Conservation (phyloP, 2,888 invertebrate species). For the Sclerodermus sp. region DNA sequence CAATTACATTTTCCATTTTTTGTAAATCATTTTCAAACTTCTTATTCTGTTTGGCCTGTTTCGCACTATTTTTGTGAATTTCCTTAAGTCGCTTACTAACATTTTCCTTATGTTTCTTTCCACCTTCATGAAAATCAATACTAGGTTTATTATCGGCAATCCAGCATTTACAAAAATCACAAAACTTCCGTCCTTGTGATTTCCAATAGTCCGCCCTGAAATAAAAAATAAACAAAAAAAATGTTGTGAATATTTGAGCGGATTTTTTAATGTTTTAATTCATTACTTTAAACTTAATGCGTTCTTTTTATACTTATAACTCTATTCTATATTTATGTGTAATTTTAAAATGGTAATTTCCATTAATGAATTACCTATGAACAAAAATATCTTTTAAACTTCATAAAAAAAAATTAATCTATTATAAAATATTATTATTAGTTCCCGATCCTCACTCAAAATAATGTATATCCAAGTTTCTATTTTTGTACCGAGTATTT, state of each 20-base stretch:
- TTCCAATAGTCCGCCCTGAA: conserved; percentile 95
- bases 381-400: too few relatives aligned
- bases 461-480: too few relatives aligned
- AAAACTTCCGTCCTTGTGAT: conserved; percentile 91
- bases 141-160: conserved; percentile 96
- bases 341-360: too few relatives aligned
- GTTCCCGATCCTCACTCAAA: too few relatives aligned
- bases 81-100: conserved; percentile 83
- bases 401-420: too few relatives aligned
- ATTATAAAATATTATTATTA: too few relatives aligned
- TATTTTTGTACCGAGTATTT: too few relatives aligned
- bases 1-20: conserved; percentile 77
- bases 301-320: too few relatives aligned
- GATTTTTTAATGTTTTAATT: too few relatives aligned
- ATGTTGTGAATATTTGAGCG: conserved; percentile 8
- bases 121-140: conserved; percentile 91
- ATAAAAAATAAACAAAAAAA: conserved; percentile 27
- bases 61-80: conserved; percentile 81
- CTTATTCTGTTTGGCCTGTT: conserved; percentile 75
- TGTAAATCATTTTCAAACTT: conserved; percentile 79
- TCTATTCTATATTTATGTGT: too few relatives aligned
- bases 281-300: too few relatives aligned
- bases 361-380: too few relatives aligned
- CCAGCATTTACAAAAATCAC: conserved; percentile 99
- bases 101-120: conserved; percentile 89